These are phyloP conservation scores for Oasisia sp. DNA, from an alignment of 2,888 invertebrate species.

Conservation along the genomic window DNA sequence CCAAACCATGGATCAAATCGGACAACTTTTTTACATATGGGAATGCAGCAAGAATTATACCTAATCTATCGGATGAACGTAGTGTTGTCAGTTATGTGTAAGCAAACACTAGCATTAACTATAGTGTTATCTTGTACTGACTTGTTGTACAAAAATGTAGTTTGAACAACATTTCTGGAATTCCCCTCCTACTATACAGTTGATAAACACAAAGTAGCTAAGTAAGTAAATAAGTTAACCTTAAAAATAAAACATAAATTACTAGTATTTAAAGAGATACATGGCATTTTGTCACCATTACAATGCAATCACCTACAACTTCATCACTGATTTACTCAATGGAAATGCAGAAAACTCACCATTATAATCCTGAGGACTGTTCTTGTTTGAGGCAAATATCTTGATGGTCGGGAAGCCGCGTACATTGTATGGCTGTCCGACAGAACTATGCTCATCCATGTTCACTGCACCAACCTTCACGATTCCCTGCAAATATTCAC, in stretches of 20 bases:
- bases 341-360: conserved; percentile 73
- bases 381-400: conserved; percentile 87
- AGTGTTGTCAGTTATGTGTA: background rate
- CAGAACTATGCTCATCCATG: conserved; percentile 86
- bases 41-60: background rate
- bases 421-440: conserved; percentile 84
- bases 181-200: too few species aligned
- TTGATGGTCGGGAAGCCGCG: conserved; percentile 96
- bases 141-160: background rate
- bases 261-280: background rate
- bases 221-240: too few species aligned
- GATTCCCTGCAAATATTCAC: conserved; percentile 75
- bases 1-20: background rate
- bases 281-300: background rate
- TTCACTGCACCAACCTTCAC: conserved; percentile 94
- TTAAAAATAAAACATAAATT: too few species aligned
- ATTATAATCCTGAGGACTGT: conserved; percentile 83
- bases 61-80: background rate
- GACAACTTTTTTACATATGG: background rate
- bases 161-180: background rate
- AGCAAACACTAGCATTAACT: background rate
- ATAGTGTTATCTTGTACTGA: background rate
- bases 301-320: background rate
- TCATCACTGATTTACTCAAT: conserved; percentile 40
- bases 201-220: too few species aligned